Evolutionary conservation across 2,888 invertebrate genomes (phyloP).

Genomic region (Onthophagus sagittarius): DNA sequence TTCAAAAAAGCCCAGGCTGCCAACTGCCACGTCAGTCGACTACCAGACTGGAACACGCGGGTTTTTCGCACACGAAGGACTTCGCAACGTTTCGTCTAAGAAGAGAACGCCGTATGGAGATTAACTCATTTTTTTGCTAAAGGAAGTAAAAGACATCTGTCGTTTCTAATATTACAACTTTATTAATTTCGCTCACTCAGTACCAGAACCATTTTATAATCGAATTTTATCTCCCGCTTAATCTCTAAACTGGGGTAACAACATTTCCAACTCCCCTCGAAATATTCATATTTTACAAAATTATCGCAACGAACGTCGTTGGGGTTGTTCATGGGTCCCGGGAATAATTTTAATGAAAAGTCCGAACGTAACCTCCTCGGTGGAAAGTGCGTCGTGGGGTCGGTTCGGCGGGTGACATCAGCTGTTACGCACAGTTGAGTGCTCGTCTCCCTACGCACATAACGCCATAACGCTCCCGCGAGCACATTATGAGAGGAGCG

Average conservation of each 20-base stretch:
- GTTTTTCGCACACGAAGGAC: conserved; percentile 7
- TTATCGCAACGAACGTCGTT: conserved; percentile 44
- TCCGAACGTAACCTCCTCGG: conserved; percentile 30
- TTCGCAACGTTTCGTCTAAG: not conserved
- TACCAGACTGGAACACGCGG: not conserved
- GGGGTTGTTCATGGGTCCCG: conserved; percentile 28
- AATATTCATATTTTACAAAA: conserved; percentile 46
- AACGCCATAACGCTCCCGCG: conserved; percentile 40
- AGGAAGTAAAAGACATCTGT: not conserved
- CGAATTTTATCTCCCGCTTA: not conserved
- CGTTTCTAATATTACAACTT: no score
- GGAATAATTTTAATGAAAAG: conserved; percentile 51
- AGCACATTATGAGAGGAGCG: conserved; percentile 39
- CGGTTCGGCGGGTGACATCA: conserved; percentile 47
- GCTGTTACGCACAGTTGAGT: conserved; percentile 52
- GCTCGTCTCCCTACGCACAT: conserved; percentile 45
- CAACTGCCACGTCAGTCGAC: conserved; percentile 11
- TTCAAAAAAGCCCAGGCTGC: not conserved
- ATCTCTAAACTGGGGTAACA: conserved; percentile 14
- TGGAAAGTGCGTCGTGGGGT: not conserved
- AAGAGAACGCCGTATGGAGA: not conserved
- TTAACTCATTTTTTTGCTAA: not conserved
- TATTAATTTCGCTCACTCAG: not conserved
- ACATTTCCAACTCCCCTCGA: not conserved
- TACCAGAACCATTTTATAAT: not conserved